A percentile compares a stretch with the other conserved stretches of the same genome.
Conservation (phyloP, 2,888 invertebrate genomes). For the Hofmannophila pseudospretella region DNA sequence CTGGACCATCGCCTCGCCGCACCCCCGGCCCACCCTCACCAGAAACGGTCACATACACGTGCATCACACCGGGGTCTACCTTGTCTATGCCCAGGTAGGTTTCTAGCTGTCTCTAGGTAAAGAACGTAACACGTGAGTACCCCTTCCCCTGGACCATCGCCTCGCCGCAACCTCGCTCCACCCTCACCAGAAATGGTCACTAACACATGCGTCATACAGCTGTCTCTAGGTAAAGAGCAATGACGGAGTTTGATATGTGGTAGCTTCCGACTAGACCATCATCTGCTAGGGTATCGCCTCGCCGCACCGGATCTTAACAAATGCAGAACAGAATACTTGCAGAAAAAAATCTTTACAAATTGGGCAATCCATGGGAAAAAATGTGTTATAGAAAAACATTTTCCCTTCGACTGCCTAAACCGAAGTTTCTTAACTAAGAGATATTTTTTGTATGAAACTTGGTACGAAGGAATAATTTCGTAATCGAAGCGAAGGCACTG, state of each 20-base stretch:
- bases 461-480: too few species aligned
- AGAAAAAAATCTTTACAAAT: too few species aligned
- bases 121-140: conserved; percentile 84
- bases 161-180: conserved; percentile 79
- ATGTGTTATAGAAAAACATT: too few species aligned
- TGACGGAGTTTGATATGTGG: too few species aligned
- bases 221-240: conserved; percentile 82
- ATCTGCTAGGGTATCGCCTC: conserved; percentile 80
- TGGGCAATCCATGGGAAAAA: too few species aligned
- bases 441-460: too few species aligned
- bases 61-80: conserved; percentile 84
- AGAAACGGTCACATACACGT: conserved; percentile 82
- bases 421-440: too few species aligned
- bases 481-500: too few species aligned
- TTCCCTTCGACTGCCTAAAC: too few species aligned
- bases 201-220: conserved; percentile 82
- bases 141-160: conserved; percentile 80
- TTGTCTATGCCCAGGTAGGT: conserved; percentile 85
- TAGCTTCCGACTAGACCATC: conserved; percentile 81
- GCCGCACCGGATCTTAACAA: too few species aligned
- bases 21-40: conserved; percentile 79
- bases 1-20: conserved; percentile 80
- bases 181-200: conserved; percentile 79
- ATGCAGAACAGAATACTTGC: too few species aligned
- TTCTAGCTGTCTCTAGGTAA: conserved; percentile 80